Evolutionary conservation across 2,888 invertebrate genomes (phyloP), one percentile per base, ranked within the genome.

Genomic region (Xestia rhomboidea): DNA sequence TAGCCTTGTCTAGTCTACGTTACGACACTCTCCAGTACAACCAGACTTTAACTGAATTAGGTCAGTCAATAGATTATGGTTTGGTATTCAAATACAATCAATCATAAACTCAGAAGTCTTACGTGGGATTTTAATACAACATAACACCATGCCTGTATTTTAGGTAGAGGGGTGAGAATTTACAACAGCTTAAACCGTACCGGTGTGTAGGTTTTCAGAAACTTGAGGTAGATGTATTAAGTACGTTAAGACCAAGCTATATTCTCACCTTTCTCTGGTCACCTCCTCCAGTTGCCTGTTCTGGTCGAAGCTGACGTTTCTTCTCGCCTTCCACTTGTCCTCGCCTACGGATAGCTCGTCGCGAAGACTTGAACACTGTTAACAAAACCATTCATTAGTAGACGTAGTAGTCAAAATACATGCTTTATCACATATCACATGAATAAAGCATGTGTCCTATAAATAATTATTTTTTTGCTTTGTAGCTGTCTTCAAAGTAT

Each of bases 251-350:
- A 38, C 0, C 2, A 6, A 18, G 54, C 4, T n/a, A 30, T 41
- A 46, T 44, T 7, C 86, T 78, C n/a, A 98, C 98, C 98, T 97
- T 92, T 98, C 98, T 91, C 97, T 97, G 68, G 97, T 95, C 84
- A 97, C 93, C 87, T 96, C 96, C 86, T 97, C 97, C 51, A 97
- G 91, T 71, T 97, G 96, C 74, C 97, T 84, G 92, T 96, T 95
- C 96, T 97, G 94, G 88, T 97, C 94, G 94, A 95, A 96, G 92
- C 96, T 93, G 90, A 94, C 87, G 92, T 97, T 95, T 66, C 97
- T 91, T 6, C 95, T 92, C 87, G 95, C 95, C 83, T 93, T 93
- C 96, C 97, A 96, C 92, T 97, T 97, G 92, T 97, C 96, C 85
- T 97, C 96, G 77, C 93, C 93, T 34, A 88, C 91, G 54, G 93